Base-by-base conservation (phyloP, 2,113 vertebrate species). In the Albula goreensis region DNA sequence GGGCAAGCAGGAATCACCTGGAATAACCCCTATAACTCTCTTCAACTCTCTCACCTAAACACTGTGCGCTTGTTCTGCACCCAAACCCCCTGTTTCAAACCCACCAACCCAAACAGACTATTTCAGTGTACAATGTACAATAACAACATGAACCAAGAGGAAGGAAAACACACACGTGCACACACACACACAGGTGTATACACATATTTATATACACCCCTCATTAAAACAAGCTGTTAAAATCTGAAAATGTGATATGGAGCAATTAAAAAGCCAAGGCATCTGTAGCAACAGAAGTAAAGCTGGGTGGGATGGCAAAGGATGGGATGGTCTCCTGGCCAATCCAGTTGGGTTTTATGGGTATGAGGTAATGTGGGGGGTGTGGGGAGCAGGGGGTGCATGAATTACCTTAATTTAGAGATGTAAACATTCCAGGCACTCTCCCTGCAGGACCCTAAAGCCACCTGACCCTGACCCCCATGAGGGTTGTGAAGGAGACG, bases 141-240 rank as follows among this genome's bases (percentile, higher is more conserved):
- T 78, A 74, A 86, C 81, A 57, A 4, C 53, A 19, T 78, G 50
- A 49, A 80, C 60, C 84, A 78, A 87, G 19, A 66, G 56, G 74
- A 85, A 51, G 60, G 83, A 50, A 6, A 50, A 50, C 41, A 49
- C 78, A 50, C 70, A 83, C 13, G 85, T 89, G 91, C 91, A 89
- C 87, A 83, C 86, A 89, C 70, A 50, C 63, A 51, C 13, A 22
- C 89, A 63, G 49, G 74, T 82, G 49, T 60, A 83, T 19, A 86
- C 89, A 91, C 91, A 88, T 87, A 85, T 84, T 85, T 70, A 78
- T n/a, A 25, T 4, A 52, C 86, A 85, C 85, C 85, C 70, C 53
- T 85, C 88, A 93, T 93, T 93, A 91, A 89, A 92, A 91, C 90
- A 92, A 92, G 88, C 78, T 86, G n/a, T 85, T 60, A 91, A 89